phyloP scores from a whole-genome alignment of 2,888 invertebrate species.

The Salticus scenicus region DNA sequence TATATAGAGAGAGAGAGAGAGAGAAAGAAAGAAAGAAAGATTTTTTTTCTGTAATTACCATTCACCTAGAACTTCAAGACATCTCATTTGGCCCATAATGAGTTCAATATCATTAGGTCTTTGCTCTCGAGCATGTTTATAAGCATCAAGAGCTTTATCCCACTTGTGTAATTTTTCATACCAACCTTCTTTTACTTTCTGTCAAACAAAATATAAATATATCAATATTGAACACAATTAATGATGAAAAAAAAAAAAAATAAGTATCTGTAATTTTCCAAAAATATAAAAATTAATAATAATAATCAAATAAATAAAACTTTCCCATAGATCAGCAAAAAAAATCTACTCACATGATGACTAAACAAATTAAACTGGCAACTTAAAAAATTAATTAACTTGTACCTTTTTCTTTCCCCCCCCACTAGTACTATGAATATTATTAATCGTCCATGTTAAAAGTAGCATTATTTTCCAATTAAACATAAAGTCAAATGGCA shows the following conservation, averaged over 20 bases:
- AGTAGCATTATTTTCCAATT: no score
- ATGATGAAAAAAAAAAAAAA: constrained; percentile 32
- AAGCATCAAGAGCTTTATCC: constrained; percentile 94
- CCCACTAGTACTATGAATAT: no score
- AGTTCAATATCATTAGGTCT: constrained; percentile 84
- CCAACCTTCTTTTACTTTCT: constrained; percentile 89
- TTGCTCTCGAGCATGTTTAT: constrained; percentile 78
- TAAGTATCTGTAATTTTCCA: not conserved
- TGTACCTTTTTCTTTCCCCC: no score
- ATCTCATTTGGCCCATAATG: constrained; percentile 94
- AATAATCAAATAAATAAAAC: constrained; percentile 21
- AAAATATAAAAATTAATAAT: no score
- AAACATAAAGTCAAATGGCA: no score
- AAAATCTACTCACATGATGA: not conserved
- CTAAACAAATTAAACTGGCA: no score
- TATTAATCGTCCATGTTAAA: no score
- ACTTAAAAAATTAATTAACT: no score
- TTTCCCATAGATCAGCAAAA: not conserved
- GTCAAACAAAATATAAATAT: constrained; percentile 7
- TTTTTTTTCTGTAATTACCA: no score
- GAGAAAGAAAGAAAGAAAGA: no score
- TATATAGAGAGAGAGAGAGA: no score
- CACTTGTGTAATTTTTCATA: constrained; percentile 99
- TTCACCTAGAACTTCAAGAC: constrained; percentile 96
- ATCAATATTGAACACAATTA: no score